These are phyloP conservation scores for Myiagra hebetior DNA, from an alignment of 2,113 vertebrate genomes.

Conservation along the genomic window DNA sequence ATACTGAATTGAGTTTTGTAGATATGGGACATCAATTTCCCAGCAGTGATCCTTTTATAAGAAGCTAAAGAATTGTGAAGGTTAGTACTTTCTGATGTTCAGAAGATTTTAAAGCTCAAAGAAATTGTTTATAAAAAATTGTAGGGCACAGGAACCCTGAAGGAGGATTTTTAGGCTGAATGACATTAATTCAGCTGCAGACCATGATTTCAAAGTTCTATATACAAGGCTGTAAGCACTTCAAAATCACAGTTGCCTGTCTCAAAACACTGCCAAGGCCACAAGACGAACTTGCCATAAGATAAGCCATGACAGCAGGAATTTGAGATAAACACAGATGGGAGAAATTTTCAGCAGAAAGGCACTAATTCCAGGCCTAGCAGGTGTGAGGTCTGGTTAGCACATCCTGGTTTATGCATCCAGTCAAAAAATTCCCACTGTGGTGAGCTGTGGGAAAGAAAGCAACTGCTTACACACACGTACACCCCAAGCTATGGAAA, in stretches of 20 bases:
- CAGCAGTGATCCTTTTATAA: not conserved
- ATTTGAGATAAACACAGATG: not conserved
- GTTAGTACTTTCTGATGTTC: not conserved
- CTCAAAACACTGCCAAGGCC: not conserved
- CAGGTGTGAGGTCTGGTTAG: not conserved
- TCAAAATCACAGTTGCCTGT: not conserved
- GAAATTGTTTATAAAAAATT: not conserved
- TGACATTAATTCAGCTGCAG: not conserved
- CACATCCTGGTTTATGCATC: not conserved
- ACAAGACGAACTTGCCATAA: not conserved
- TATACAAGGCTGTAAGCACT: not conserved
- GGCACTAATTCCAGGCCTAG: not conserved
- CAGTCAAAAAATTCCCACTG: not conserved
- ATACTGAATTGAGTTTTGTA: not conserved
- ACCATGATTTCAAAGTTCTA: not conserved
- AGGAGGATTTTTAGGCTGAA: not conserved
- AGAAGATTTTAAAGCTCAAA: conserved; percentile 23
- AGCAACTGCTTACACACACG: not conserved
- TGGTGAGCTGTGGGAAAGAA: not conserved
- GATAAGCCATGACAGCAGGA: not conserved
- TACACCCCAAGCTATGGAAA: not conserved
- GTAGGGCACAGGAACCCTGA: not conserved
- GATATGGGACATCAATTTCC: conserved; percentile 21
- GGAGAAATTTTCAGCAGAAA: not conserved
- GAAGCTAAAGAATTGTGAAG: not conserved